Evolutionary conservation across 2,797 vertebrate genomes (phyloP), one percentile per base, ranked within the genome.

Genomic region (Threskiornis aethiopicus): DNA sequence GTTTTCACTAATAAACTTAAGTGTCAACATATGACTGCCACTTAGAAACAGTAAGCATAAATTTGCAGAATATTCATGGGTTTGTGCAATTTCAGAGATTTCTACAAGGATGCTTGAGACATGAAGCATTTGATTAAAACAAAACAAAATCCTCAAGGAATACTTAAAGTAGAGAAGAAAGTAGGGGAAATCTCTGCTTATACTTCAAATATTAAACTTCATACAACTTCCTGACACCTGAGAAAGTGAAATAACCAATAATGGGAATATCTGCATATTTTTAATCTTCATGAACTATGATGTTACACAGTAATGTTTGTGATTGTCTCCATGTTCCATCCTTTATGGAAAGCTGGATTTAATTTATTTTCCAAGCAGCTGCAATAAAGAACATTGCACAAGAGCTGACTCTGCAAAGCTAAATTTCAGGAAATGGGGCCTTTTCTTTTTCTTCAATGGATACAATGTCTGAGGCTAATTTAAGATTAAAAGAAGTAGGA

Each of bases 361-460:
- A 57, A 81, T 85, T 93, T 73, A 37, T 71, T 92, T 90, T 87
- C 71, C 39, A 62, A 91, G 42, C 18, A 88, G 54, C 52, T 94
- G 35, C 39, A 93, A 57, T 73, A 83, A 95, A 89, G 73, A 95
- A 78, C 76, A 90, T 55, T 89, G 26, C 28, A 66, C 49, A 85
- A 94, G 57, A 79, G 26, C 18, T 77, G 58, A 79, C 57, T 82
- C 46, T 80, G n/a, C 37, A 49, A 51, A 26, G 25, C 49, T 51
- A 51, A 51, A 26, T 51, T 66, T 70, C 57, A 95, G 83, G 37
- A 94, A 96, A 87, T 18, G 29, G 33, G 42, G 76, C 57, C 13
- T 58, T 93, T 89, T 92, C 65, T 86, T 97, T 91, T 69, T 13
- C 73, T 89, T 96, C 81, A 87, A 25, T 69, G 57, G 86, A 90